Evolutionary conservation across 1,140 invertebrate species (phyloP), one percentile per base, ranked within the genome.

Genomic region (Ptiloglossa arizonensis): DNA sequence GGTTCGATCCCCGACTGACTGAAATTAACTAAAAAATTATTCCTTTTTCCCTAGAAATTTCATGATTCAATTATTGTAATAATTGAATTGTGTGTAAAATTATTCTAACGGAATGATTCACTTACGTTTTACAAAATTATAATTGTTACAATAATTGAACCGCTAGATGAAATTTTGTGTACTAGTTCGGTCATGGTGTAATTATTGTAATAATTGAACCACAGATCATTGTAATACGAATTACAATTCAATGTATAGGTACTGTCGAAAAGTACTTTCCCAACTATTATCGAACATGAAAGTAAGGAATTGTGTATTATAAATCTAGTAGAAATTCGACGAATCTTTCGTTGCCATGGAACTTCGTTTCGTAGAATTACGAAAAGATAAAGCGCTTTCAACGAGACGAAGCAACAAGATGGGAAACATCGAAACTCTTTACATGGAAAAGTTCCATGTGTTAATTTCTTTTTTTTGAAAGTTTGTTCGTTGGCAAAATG

Each of bases 231-330:
- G n/a, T 24, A 44, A 22, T 29, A 29, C 27, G 38, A 70, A 29
- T 46, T 9, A n/a, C 54, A 41, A 17, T 4, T 59, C 38, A 38
- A 27, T 70, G 27, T 46, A 4, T 57, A 70, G 52, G 24, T 57
- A 44, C n/a, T 56, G 9, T n/a, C 6, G 24, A 17, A 41, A 4
- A 3, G 22, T 9, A 41, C 27, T 29, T 57, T 54, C 19, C 27
- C 13, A n/a, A n/a, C n/a, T n/a, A n/a, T 17, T 44, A 63, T 48
- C 44, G 69, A 62, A 29, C 41, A 56, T 50, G 73, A 69, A 76
- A 76, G 73, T 75, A 69, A 48, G n/a, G 19, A 29, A 54, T 44
- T 27, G 13, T 41, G 48, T 46, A 50, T 38, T 0, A 22, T 62
- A 24, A n/a, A 41, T 32, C 38, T 29, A 4, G 44, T 66, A 48